These are phyloP conservation scores for Phoeniculus purpureus DNA, from an alignment of 2,797 vertebrate genomes.

Conservation along the genomic window DNA sequence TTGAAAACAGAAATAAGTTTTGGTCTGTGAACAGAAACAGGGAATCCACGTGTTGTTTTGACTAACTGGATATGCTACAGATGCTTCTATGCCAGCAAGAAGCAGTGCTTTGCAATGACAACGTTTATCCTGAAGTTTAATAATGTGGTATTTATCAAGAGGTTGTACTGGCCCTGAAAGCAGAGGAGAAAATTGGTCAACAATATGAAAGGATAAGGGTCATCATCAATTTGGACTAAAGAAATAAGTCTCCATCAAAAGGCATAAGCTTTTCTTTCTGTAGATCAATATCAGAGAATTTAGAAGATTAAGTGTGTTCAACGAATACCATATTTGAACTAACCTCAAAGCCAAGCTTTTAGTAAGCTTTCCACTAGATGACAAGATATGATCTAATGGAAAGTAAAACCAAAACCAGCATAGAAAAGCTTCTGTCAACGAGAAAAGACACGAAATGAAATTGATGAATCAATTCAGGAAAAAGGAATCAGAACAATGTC, in stretches of 20 bases:
- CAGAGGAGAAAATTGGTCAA: background rate
- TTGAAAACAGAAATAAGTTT: background rate
- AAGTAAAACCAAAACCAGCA: conserved; percentile 13
- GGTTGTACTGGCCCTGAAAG: background rate
- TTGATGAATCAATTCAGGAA: background rate
- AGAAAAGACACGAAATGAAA: background rate
- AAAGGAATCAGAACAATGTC: background rate
- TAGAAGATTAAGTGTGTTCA: conserved; percentile 66
- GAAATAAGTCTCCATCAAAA: conserved; percentile 64
- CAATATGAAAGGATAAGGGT: background rate
- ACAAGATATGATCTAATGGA: conserved; percentile 6
- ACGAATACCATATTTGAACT: conserved; percentile 56
- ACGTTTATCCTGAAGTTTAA: background rate
- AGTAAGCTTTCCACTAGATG: conserved; percentile 22
- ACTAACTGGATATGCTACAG: background rate
- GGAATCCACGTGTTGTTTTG: background rate
- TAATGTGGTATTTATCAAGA: background rate
- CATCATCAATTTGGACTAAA: background rate
- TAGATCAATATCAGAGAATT: conserved; percentile 75
- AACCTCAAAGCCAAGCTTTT: conserved; percentile 48
- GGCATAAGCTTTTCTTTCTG: conserved; percentile 55
- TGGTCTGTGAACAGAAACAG: background rate
- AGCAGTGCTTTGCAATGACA: background rate
- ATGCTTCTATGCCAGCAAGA: background rate
- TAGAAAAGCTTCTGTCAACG: background rate